Evolutionary conservation across 2,113 vertebrate genomes (phyloP), one percentile per base, ranked within the genome.

Genomic region (Piprites chloris): DNA sequence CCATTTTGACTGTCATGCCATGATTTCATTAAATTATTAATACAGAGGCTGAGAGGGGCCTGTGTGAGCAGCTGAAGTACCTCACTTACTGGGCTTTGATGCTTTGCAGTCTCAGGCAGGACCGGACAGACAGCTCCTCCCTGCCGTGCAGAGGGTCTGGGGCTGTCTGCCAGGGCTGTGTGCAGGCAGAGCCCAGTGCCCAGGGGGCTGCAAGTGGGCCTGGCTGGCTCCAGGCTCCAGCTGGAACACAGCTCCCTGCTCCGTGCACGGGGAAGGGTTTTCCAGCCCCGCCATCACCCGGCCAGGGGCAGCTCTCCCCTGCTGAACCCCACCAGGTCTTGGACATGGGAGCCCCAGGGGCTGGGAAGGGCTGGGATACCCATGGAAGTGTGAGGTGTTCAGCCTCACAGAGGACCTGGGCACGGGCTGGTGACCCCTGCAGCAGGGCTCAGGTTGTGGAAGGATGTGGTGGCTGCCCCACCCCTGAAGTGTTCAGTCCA

Each of bases 21-120:
- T 8, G 23, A 11, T 59, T n/a, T 8, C 90, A 71, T 92, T 96
- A 65, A 69, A 74, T 96, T 93, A 95, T 94, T 93, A 72, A 89
- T 63, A 59, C 71, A 52, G 65, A 76, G 68, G 71, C 87, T 23
- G 75, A 67, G 67, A 66, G 52, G 56, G 56, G 47, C 53, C 39
- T 4, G 3, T 46, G 66, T 63, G 82, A 95, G 56, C 55, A 85
- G 69, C 72, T 87, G 66, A 91, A 79, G 37, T 35, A n/a, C 90
- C 49, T 77, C n/a, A 19, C 63, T 91, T 56, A 39, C 68, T 66
- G 78, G 61, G 11, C 62, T 89, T 79, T 85, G 69, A 30, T 91
- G 85, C 52, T 50, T 47, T 53, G 84, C 72, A 28, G 19, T 41
- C 81, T 82, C 66, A 11, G n/a, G n/a, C n/a, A 88, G 87, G 72